Base-by-base conservation (phyloP, 2,113 vertebrate genomes). In the Zingel zingel region DNA sequence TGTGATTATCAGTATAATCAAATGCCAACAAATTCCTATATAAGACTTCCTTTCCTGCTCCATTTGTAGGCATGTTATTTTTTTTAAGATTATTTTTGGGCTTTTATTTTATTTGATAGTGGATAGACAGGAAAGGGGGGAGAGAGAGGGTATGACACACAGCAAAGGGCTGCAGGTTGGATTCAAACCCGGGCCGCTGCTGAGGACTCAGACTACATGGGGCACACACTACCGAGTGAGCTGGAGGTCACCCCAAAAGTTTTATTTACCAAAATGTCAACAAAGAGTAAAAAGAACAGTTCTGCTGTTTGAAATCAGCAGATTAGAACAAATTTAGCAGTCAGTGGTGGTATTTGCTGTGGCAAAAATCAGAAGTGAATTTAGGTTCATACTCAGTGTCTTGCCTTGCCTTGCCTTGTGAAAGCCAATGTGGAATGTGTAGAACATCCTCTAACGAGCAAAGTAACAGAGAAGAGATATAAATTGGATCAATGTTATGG, bases 401-500 rank as follows among this genome's bases (percentile, higher is more conserved):
- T n/a, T n/a, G n/a, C n/a, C n/a, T n/a, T n/a, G n/a, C n/a, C 14
- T 18, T 25, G 14, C 61, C 16, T 53, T 62, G 8, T 63, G 14
- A 75, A 79, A 61, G n/a, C 5, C n/a, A 56, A 51, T 70, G 16
- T 59, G 59, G 13, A 68, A 59, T 57, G 43, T 73, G 45, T 8
- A 51, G 43, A 51, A 7, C 33, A 65, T 59, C 33, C 30, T 56
- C 18, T 21, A 23, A 54, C 33, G 23, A 53, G 36, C 23, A 8
- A 57, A 23, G 43, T 58, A 68, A 56, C 64, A 69, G 19, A 65
- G 81, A 76, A 36, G 13, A 19, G 2, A 23, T 43, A 0, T 27
- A 51, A 36, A 69, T 53, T 70, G 63, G 78, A 79, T 91, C 85
- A 21, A 84, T 89, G 39, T 61, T 56, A 36, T 36, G 25, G 73